Evolutionary conservation across 2,888 invertebrate genomes (phyloP).

Genomic region (Drosophila pegasa): DNA sequence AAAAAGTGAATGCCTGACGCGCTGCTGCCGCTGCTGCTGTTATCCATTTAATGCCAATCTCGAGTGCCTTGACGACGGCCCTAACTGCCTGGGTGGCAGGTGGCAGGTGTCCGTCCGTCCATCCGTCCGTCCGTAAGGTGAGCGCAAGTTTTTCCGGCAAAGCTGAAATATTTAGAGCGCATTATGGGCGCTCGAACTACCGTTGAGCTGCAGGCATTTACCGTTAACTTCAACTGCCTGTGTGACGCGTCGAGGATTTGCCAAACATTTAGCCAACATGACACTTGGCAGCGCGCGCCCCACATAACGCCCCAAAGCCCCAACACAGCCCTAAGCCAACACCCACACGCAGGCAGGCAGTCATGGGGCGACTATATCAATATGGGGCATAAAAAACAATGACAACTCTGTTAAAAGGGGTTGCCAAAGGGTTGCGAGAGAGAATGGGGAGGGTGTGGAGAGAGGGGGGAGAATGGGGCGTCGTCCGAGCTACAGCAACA

Average conservation of each 20-base stretch:
- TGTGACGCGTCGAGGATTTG: conserved; percentile 79
- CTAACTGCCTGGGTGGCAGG: conserved; percentile 13
- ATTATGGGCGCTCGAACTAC: conserved; percentile 62
- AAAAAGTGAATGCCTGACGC: not conserved
- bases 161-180: conserved; percentile 69
- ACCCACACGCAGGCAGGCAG: not conserved
- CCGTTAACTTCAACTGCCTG: conserved; percentile 80
- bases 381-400: conserved; percentile 72
- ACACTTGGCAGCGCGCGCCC: conserved; percentile 59
- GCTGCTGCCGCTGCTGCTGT: conserved; percentile 14
- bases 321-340: not conserved
- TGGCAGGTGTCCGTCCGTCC: too few relatives aligned
- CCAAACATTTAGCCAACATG: conserved; percentile 78
- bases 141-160: conserved; percentile 41
- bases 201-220: conserved; percentile 71
- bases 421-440: not conserved
- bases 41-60: conserved; percentile 54
- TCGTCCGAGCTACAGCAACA: conserved; percentile 17
- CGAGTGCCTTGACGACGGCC: conserved; percentile 14
- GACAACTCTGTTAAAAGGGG: conserved; percentile 60
- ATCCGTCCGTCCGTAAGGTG: conserved; percentile 36
- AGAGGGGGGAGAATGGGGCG: not conserved
- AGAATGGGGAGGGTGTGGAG: not conserved
- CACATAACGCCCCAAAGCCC: conserved; percentile 3
- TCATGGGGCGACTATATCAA: conserved; percentile 49